These are phyloP conservation scores for Formica aserva DNA, from an alignment of 2,888 invertebrate species.

Conservation along the genomic window DNA sequence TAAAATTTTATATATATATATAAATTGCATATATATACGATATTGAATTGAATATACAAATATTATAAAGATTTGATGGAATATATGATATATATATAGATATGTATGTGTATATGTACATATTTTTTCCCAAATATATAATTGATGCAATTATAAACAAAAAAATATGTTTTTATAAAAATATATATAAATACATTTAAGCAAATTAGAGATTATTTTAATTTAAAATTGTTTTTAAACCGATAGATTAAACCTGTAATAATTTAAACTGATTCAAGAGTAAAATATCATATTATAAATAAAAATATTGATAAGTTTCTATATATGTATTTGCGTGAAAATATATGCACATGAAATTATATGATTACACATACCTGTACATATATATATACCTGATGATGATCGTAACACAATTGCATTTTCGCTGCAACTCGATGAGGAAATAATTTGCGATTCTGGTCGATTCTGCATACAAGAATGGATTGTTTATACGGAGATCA, in stretches of 20 bases:
- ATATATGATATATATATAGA: background rate
- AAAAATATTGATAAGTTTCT: no score
- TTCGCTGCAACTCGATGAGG: background rate
- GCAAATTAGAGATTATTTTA: background rate
- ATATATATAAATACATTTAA: background rate
- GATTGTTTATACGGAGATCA: background rate
- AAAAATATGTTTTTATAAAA: background rate
- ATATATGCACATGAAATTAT: no score
- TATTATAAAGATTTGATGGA: background rate
- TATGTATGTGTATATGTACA: background rate
- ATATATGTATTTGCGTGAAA: no score
- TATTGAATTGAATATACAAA: no score
- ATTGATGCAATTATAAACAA: background rate
- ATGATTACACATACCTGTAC: no score
- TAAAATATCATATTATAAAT: background rate
- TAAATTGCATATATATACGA: background rate
- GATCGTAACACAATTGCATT: no score
- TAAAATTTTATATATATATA: background rate
- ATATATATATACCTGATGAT: no score
- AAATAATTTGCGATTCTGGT: background rate
- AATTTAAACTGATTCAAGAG: background rate
- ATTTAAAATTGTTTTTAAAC: background rate
- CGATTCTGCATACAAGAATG: background rate
- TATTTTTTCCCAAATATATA: background rate
- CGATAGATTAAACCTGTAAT: background rate